phyloP scores from a whole-genome alignment of 1,140 invertebrate species.

The Wiebesia pumilae region DNA sequence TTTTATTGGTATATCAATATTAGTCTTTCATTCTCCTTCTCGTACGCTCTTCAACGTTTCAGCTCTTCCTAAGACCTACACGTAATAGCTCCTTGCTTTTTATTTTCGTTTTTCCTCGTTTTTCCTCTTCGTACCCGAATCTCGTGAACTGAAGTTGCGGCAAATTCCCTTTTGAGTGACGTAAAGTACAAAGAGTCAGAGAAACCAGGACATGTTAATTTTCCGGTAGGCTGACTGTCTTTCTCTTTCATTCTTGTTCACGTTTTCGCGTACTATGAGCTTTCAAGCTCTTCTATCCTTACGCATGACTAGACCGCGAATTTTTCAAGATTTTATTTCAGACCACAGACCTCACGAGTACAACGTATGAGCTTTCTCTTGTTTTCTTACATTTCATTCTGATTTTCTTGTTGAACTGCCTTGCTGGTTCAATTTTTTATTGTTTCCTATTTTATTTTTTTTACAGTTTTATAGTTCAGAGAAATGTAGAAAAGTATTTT shows the following conservation, averaged over 20 bases:
- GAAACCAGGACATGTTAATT: conserved; percentile 50
- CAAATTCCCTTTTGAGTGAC: conserved; percentile 18
- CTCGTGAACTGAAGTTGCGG: background rate
- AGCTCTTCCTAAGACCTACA: too few species aligned
- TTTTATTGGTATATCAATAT: too few species aligned
- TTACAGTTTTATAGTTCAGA: background rate
- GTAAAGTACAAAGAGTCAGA: conserved; percentile 29
- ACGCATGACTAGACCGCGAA: conserved; percentile 19
- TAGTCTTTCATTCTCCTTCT: too few species aligned
- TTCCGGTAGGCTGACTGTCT: conserved; percentile 38
- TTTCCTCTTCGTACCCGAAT: too few species aligned
- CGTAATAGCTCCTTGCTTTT: too few species aligned
- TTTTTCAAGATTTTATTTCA: conserved; percentile 45
- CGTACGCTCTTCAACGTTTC: too few species aligned
- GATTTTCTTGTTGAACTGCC: too few species aligned
- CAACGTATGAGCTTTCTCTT: background rate
- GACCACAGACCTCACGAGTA: conserved; percentile 10
- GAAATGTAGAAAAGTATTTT: background rate
- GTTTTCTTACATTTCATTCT: background rate
- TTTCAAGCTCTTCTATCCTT: background rate
- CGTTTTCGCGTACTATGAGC: background rate
- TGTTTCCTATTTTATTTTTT: background rate
- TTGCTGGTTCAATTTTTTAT: conserved; percentile 1
- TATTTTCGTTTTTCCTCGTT: too few species aligned
- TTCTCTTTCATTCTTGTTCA: background rate